Base-by-base conservation (phyloP, 2,888 invertebrate species). In the Pyrochroa serraticornis region DNA sequence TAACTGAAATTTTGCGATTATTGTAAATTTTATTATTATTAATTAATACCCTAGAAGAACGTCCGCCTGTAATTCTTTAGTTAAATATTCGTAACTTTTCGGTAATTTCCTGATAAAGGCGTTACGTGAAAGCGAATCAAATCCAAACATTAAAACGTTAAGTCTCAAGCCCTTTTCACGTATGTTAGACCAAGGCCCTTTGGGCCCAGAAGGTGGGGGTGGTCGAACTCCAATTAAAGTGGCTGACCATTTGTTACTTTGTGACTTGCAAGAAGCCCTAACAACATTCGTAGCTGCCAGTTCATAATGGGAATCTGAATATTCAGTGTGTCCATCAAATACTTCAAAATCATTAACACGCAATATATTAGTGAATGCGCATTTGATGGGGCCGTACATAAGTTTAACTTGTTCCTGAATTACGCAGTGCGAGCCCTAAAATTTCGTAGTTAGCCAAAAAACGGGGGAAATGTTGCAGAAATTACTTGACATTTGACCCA, bases 81-180 rank as follows among this genome's bases (percentile, higher is more conserved):
- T 85, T 43, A 94, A 74, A 74, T 86, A 90, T 8, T 84, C 81
- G 74, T 90, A 91, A 6, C 89, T 88, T 68, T 87, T 86, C 0
- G 93, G 92, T 67, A 95, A 80, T 72, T 89, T 89, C 10, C 93
- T 82, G 43, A 89, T 87, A 71, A 91, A 93, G 6, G 91, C 88
- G 78, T 92, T 90, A 44, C 89, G 84, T 0, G 95, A 93, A 0
- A 96, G 78, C 0, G 96, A 95, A 79, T 97, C 96, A 69, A 93
- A 91, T 0, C 93, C 95, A 62, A 94, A 86, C 82, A 95, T 92
- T 0, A 95, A 77, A 0, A 95, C 87, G 75, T 92, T 93, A 38
- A 87, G 71, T 43, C 82, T 82, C 7, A 86, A 71, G 49, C 83
- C 78, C 48, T 80, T 78, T 7, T 71, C 54, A 0, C 82, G 79